Evolutionary conservation across 2,888 invertebrate genomes (phyloP).

Genomic region (Aproaerema taeniolella): DNA sequence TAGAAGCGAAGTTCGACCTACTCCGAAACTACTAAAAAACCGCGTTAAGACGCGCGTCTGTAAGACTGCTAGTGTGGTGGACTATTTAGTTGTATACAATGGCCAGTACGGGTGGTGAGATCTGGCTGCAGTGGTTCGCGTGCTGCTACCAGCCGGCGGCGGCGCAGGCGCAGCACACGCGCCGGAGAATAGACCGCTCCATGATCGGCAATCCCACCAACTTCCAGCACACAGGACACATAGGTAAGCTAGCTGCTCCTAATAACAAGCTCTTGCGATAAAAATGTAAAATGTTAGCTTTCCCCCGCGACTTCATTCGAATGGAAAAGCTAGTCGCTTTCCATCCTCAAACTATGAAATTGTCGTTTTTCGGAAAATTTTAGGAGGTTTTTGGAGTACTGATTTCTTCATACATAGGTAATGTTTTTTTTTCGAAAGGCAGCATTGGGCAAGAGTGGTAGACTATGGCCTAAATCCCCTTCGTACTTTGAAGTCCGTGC

Average conservation of each 20-base stretch:
- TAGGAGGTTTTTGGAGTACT: no score
- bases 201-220: conserved; percentile 98
- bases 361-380: no score
- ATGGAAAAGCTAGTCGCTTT: no score
- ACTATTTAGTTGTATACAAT: conserved; percentile 54
- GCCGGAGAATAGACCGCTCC: conserved; percentile 90
- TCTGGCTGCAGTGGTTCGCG: conserved; percentile 95
- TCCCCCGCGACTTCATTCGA: no score
- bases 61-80: conserved; percentile 30
- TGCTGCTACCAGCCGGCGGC: conserved; percentile 92
- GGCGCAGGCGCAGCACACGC: conserved; percentile 82
- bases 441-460: no score
- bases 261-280: no score
- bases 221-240: conserved; percentile 93
- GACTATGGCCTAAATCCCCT: no score
- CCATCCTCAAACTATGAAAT: no score
- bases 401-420: no score
- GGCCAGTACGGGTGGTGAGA: conserved; percentile 87
- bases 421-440: no score
- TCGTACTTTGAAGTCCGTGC: no score
- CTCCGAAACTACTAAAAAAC: conserved; percentile 6
- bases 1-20: conserved; percentile 27
- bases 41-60: conserved; percentile 28
- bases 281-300: no score
- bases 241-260: conserved; percentile 49